These are phyloP conservation scores for Pardalotus punctatus DNA, from an alignment of 2,113 vertebrate species.

Conservation along the genomic window DNA sequence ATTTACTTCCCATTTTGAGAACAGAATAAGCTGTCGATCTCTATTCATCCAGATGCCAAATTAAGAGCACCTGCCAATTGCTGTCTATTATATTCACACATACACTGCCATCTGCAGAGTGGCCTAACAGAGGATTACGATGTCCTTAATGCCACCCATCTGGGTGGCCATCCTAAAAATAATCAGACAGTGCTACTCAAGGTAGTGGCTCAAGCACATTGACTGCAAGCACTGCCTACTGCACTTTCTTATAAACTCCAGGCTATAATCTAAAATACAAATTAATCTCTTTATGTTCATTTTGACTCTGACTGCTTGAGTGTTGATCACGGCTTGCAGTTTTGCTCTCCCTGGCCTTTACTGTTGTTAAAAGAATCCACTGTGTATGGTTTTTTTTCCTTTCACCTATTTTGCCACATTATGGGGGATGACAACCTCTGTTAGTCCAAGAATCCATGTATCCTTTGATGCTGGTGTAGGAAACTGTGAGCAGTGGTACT, in stretches of 20 bases:
- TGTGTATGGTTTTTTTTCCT: not conserved
- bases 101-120: not conserved
- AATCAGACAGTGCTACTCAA: not conserved
- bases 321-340: not conserved
- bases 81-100: not conserved
- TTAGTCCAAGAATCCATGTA: not conserved
- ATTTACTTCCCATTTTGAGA: not conserved
- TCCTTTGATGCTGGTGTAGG: not conserved
- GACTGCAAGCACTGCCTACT: not conserved
- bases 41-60: not conserved
- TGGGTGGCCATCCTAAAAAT: not conserved
- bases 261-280: not conserved
- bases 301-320: not conserved
- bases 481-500: not conserved
- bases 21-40: not conserved
- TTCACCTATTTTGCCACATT: not conserved
- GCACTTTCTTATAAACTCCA: not conserved
- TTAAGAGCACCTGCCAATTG: not conserved
- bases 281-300: not conserved
- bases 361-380: not conserved
- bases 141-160: not conserved
- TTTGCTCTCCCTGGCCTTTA: not conserved
- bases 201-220: not conserved
- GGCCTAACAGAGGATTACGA: not conserved
- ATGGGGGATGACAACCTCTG: not conserved